Conservation (phyloP, 2,888 invertebrate species). For the Drosophila limbata region DNA sequence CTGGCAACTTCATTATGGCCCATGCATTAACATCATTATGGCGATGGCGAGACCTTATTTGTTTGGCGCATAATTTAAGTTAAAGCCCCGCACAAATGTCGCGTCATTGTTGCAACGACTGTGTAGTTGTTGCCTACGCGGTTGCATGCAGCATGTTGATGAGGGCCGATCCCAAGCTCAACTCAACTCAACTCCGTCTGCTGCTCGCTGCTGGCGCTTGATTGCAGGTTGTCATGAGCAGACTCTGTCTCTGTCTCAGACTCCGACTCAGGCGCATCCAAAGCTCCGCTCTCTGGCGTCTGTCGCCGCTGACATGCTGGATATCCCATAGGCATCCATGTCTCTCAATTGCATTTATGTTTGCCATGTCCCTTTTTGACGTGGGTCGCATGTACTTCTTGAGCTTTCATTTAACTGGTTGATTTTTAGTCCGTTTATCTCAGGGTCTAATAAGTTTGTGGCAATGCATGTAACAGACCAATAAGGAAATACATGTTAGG, state of each 20-base stretch:
- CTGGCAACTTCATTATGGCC: constrained; percentile 65
- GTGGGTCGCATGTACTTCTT: constrained; percentile 67
- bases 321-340: constrained; percentile 40
- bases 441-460: background rate
- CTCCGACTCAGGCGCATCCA: constrained; percentile 41
- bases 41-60: constrained; percentile 72
- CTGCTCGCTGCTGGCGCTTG: constrained; percentile 61
- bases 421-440: constrained; percentile 1
- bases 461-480: background rate
- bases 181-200: constrained; percentile 21
- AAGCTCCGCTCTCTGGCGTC: constrained; percentile 22
- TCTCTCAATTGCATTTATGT: constrained; percentile 58
- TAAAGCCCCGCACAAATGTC: constrained; percentile 69
- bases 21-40: constrained; percentile 70
- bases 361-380: constrained; percentile 67
- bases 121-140: constrained; percentile 48
- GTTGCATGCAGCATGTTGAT: constrained; percentile 45
- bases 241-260: constrained; percentile 39
- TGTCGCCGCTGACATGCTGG: constrained; percentile 60
- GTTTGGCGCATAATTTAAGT: constrained; percentile 78
- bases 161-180: constrained; percentile 28
- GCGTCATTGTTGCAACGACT: constrained; percentile 52
- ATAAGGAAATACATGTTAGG: background rate
- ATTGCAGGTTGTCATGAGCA: constrained; percentile 79
- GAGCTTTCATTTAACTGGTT: constrained; percentile 55